phyloP scores from a whole-genome alignment of 2,888 invertebrate species.

The Drosophila antonietae region DNA sequence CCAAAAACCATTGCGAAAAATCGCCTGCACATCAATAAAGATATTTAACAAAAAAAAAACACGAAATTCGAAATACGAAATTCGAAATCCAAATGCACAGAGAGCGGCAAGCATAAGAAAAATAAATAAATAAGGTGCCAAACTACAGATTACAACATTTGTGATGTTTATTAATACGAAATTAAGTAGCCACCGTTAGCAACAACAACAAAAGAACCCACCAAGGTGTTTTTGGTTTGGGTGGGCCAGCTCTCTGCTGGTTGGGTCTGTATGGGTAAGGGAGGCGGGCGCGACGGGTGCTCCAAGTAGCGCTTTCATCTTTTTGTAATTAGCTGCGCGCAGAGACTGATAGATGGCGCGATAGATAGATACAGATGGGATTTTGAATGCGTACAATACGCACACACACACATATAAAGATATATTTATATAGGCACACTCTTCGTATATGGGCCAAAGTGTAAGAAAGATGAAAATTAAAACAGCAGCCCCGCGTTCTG shows the following conservation, averaged over 20 bases:
- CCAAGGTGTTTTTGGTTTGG: slow-evolving; percentile 65
- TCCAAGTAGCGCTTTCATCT: slow-evolving; percentile 75
- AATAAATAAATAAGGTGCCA: slow-evolving; percentile 76
- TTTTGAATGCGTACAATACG: slow-evolving; percentile 47
- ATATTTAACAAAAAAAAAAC: neutral
- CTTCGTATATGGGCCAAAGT: slow-evolving; percentile 47
- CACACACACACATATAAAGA: neutral
- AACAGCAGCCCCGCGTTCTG: slow-evolving; percentile 58
- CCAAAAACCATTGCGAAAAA: slow-evolving; percentile 63
- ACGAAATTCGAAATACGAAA: slow-evolving; percentile 9
- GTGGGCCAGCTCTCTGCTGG: slow-evolving; percentile 41
- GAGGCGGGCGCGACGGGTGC: slow-evolving; percentile 30
- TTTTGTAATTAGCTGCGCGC: slow-evolving; percentile 75
- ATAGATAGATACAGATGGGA: slow-evolving; percentile 61
- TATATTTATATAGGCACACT: neutral
- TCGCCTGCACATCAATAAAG: slow-evolving; percentile 50
- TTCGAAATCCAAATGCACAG: slow-evolving; percentile 26
- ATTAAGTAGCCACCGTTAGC: slow-evolving; percentile 72
- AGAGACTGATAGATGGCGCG: slow-evolving; percentile 71
- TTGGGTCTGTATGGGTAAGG: neutral
- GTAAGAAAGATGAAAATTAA: slow-evolving; percentile 70
- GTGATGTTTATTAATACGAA: slow-evolving; percentile 78
- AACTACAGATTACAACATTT: slow-evolving; percentile 77
- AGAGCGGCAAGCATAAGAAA: slow-evolving; percentile 27
- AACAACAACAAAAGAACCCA: slow-evolving; percentile 25